Conservation (phyloP, 1,140 invertebrate species). For the Gyrodactylus bullatarudis region DNA sequence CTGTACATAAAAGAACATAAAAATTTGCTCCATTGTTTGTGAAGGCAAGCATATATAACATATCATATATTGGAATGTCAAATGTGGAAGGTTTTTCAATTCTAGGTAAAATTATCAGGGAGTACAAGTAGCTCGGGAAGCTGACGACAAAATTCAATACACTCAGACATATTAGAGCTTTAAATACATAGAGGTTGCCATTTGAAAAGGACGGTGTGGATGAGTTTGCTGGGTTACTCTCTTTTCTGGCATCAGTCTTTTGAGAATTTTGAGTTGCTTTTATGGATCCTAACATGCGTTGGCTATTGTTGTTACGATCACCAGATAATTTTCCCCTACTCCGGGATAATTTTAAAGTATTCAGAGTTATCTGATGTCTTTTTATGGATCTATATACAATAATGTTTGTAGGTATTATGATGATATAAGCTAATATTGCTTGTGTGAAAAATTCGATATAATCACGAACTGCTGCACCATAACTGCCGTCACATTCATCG, state of each 20-base stretch:
- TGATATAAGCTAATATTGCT: background rate
- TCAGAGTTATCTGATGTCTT: background rate
- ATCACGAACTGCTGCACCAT: background rate
- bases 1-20: background rate
- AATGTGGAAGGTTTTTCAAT: background rate
- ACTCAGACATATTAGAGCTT: background rate
- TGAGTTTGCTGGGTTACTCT: background rate
- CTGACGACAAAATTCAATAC: background rate
- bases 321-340: background rate
- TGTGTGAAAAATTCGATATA: background rate
- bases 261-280: background rate
- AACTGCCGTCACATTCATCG: background rate
- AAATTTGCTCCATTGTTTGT: background rate
- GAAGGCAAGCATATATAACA: background rate
- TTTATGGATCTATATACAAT: background rate
- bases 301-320: background rate
- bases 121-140: background rate
- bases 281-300: background rate
- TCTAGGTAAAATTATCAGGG: background rate
- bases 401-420: background rate
- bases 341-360: background rate
- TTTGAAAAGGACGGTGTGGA: background rate
- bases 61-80: background rate
- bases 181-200: background rate
- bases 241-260: background rate